Conservation (phyloP, 92 coral and sea anemone genomes). For the Heliopora coerulea region DNA sequence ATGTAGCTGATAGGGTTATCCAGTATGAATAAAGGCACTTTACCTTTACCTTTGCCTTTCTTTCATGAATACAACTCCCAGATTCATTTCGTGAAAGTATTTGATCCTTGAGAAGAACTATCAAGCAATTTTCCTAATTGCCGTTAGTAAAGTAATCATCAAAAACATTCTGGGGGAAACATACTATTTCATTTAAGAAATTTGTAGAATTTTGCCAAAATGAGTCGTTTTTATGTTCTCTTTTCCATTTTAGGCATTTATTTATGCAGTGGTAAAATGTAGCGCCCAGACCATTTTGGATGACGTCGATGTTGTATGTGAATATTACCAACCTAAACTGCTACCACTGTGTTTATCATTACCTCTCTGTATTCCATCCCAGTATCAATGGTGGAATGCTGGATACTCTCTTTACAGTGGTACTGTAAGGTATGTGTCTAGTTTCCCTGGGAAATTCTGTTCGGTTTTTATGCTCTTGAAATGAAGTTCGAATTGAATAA, state of each 20-base stretch:
- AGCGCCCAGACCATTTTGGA: constrained; percentile 74
- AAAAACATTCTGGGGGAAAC: no score
- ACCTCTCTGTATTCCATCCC: constrained; percentile 68
- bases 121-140: no score
- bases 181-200: no score
- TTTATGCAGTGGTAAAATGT: constrained; percentile 91
- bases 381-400: constrained; percentile 91
- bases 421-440: constrained; percentile 78
- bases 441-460: no score
- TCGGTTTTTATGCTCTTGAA: not conserved
- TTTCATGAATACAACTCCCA: no score
- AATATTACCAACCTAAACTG: constrained; percentile 78
- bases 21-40: no score
- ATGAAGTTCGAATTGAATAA: no score
- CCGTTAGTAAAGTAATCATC: no score
- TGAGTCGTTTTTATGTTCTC: not conserved
- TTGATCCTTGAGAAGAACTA: no score
- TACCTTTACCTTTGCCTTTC: no score
- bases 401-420: constrained; percentile 86
- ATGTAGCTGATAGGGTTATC: no score
- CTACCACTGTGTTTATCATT: constrained; percentile 79
- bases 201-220: not conserved
- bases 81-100: no score
- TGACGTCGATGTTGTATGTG: constrained; percentile 75
- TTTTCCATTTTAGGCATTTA: constrained; percentile 68